Base-by-base conservation (phyloP, 2,888 invertebrate genomes). In the Heteromyza rotundicornis region DNA sequence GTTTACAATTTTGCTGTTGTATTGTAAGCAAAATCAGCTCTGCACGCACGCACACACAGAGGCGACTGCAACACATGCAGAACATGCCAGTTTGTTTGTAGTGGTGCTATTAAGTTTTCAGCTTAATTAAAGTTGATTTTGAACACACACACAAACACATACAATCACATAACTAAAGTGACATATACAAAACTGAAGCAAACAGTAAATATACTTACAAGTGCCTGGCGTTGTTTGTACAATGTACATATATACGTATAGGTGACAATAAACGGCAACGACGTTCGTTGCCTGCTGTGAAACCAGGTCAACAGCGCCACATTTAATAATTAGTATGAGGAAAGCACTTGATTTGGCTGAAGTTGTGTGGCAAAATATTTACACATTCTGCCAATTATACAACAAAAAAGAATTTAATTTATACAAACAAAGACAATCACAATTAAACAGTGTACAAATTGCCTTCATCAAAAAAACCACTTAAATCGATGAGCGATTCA, bases 41-140 rank as follows among this genome's bases (percentile, higher is more conserved):
- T 20, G 20, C 47, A 47, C 47, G 2, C 7, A 47, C 20, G 20
- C 47, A 47, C 73, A 47, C 55, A 47, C 20, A 27, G n/a, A n/a
- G n/a, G n/a, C 32, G 32, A 27, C 49, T 40, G 20, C 57, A n/a
- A n/a, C n/a, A n/a, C n/a, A n/a, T n/a, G n/a, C n/a, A n/a, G n/a
- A n/a, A 40, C 2, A 40, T 40, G 40, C 40, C 40, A n/a, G 40
- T n/a, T 40, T 40, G 40, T 3, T n/a, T 7, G 40, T 40, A 40
- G 40, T 47, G 7, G 61, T 70, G 75, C 72, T 70, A 74, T 74
- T 75, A 74, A 77, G 57, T 74, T 74, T 75, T 73, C 73, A 74
- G 75, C 74, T 74, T 77, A 74, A 75, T 75, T 75, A 75, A 77
- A 77, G 77, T 75, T 74, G 73, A 76, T 77, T 76, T 70, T 19